phyloP scores from a whole-genome alignment of 2,888 invertebrate species.

The Abrostola tripartita region DNA sequence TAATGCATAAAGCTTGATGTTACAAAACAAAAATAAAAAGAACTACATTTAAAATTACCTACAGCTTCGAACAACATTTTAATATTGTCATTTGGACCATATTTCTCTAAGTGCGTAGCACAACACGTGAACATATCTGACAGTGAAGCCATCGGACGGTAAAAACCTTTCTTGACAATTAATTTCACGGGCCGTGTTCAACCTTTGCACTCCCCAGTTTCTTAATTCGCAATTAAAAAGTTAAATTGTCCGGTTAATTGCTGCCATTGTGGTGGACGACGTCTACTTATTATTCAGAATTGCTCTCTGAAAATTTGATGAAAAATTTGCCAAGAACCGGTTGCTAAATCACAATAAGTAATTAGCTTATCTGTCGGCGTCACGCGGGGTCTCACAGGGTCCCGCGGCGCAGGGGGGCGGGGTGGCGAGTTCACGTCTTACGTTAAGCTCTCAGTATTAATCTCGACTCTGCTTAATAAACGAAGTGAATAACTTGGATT shows the following conservation, averaged over 20 bases:
- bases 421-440: slow-evolving; percentile 70
- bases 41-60: too few relatives aligned
- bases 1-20: too few relatives aligned
- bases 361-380: slow-evolving; percentile 85
- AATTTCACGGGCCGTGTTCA: slow-evolving; percentile 73
- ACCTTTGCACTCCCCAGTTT: slow-evolving; percentile 80
- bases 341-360: slow-evolving; percentile 83
- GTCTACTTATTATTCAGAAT: slow-evolving; percentile 80
- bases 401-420: slow-evolving; percentile 55
- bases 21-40: too few relatives aligned
- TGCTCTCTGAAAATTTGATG: slow-evolving; percentile 75
- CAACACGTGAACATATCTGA: slow-evolving; percentile 29
- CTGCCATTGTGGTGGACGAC: slow-evolving; percentile 81
- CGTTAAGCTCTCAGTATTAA: slow-evolving; percentile 78
- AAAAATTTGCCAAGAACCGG: slow-evolving; percentile 77
- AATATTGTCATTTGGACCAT: slow-evolving; percentile 15
- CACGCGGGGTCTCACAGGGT: slow-evolving; percentile 69
- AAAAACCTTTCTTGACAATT: slow-evolving; percentile 71
- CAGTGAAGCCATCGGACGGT: slow-evolving; percentile 27
- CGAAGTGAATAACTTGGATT: slow-evolving; percentile 77
- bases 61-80: not conserved
- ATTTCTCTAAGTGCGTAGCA: slow-evolving; percentile 3
- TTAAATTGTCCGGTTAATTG: slow-evolving; percentile 86
- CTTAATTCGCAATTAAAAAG: slow-evolving; percentile 86
- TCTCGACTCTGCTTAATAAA: slow-evolving; percentile 80